These are phyloP conservation scores for Balaeniceps rex DNA, from an alignment of 2,113 vertebrate species.

Conservation along the genomic window DNA sequence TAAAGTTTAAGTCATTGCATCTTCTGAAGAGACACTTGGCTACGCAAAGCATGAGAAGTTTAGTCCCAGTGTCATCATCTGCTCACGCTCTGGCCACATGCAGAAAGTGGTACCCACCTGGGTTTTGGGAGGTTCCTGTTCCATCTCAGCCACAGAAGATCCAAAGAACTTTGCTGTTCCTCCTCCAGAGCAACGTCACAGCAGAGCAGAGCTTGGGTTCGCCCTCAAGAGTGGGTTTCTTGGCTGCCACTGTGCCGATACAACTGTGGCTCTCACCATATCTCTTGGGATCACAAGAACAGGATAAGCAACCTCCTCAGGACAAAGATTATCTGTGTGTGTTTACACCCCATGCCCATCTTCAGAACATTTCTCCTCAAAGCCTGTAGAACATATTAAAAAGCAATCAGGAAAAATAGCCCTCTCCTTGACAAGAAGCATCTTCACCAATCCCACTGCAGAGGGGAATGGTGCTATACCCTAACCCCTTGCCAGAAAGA, in stretches of 20 bases:
- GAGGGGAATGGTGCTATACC: too few species aligned
- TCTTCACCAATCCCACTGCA: not conserved
- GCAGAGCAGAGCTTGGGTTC: not conserved
- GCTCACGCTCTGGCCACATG: not conserved
- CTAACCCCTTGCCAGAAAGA: not conserved
- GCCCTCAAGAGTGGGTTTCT: not conserved
- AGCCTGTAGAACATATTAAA: not conserved
- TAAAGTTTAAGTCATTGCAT: not conserved
- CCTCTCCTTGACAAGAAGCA: not conserved
- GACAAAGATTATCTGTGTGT: not conserved
- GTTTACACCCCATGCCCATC: not conserved
- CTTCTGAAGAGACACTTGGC: not conserved
- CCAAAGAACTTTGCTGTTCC: not conserved
- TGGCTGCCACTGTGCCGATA: not conserved
- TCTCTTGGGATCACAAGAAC: not conserved
- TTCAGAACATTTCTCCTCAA: not conserved
- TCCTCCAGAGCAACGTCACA: not conserved
- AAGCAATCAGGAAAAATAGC: not conserved
- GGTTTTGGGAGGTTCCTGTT: not conserved
- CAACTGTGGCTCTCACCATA: rapidly evolving
- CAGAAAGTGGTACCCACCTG: not conserved
- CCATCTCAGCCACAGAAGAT: not conserved
- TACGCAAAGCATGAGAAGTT: not conserved
- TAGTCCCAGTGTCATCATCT: not conserved
- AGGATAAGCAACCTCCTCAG: not conserved